Conservation (phyloP, 2,113 vertebrate species). For the Pica pica region DNA sequence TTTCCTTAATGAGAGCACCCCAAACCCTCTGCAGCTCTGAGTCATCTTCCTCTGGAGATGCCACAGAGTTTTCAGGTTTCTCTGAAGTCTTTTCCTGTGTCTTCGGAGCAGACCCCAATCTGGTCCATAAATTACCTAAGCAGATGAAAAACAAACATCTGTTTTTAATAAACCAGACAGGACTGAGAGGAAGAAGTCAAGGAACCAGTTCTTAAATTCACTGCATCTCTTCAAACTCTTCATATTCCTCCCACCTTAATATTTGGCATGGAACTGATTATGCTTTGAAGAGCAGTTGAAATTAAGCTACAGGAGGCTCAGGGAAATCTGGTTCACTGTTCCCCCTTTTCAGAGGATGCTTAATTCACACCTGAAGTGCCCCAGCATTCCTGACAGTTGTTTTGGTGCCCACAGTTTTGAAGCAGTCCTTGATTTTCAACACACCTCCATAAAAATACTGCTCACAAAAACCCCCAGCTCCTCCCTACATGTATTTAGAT, state of each 20-base stretch:
- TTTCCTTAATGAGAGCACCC: slow-evolving; percentile 96
- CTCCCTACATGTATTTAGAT: neutral
- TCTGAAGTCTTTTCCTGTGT: slow-evolving; percentile 72
- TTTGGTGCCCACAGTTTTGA: neutral
- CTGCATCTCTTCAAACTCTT: neutral
- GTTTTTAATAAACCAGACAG: neutral
- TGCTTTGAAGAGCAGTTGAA: neutral
- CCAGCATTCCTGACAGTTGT: neutral
- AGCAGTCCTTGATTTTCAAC: neutral
- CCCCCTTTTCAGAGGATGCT: neutral
- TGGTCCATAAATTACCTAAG: slow-evolving; percentile 89
- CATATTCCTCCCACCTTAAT: neutral
- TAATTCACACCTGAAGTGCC: neutral
- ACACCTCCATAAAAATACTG: neutral
- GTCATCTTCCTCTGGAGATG: slow-evolving; percentile 84
- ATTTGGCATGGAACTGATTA: neutral
- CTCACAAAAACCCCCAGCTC: neutral
- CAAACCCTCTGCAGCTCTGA: slow-evolving; percentile 89
- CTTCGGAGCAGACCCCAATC: slow-evolving; percentile 83
- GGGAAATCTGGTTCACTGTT: neutral
- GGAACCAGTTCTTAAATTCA: neutral
- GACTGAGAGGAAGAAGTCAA: neutral
- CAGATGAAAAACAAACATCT: neutral
- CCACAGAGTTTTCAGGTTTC: slow-evolving; percentile 62
- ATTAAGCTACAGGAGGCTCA: neutral